Conservation (phyloP, 1,140 invertebrate species). For the Hylaeus anthracinus region DNA sequence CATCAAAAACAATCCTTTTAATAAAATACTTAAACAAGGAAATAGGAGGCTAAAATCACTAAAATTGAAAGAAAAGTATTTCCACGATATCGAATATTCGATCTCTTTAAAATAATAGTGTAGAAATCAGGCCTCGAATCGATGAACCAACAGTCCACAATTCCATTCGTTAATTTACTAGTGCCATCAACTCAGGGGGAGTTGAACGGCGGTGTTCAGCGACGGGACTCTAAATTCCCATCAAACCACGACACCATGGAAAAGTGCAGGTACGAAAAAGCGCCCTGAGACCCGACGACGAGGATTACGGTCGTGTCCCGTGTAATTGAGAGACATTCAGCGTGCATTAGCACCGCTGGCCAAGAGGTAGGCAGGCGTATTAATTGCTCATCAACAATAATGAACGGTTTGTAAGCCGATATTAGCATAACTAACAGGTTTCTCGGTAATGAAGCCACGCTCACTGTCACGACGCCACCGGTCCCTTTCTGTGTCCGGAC, state of each 20-base stretch:
- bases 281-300: not conserved
- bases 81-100: not conserved
- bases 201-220: no score
- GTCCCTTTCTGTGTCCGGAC: conserved; percentile 52
- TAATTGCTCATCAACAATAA: conserved; percentile 77
- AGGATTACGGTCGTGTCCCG: conserved; percentile 54
- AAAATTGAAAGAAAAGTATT: not conserved
- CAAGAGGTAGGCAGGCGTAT: conserved; percentile 67
- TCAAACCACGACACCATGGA: conserved; percentile 7
- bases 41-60: no score
- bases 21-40: no score
- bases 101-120: no score
- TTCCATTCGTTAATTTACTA: no score
- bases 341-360: conserved; percentile 66
- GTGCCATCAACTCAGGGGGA: no score
- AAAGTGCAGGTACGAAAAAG: conserved; percentile 16
- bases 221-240: conserved; percentile 34
- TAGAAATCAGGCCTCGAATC: no score
- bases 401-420: conserved; percentile 76
- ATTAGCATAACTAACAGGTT: conserved; percentile 78
- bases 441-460: conserved; percentile 72
- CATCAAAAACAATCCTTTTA: no score
- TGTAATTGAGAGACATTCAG: conserved; percentile 70
- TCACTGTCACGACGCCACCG: conserved; percentile 56
- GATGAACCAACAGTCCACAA: no score